A percentile compares a stretch with the other conserved stretches of the same genome.
Evolutionary conservation across 2,113 vertebrate species (phyloP).

Genomic region (Labeo catla): DNA sequence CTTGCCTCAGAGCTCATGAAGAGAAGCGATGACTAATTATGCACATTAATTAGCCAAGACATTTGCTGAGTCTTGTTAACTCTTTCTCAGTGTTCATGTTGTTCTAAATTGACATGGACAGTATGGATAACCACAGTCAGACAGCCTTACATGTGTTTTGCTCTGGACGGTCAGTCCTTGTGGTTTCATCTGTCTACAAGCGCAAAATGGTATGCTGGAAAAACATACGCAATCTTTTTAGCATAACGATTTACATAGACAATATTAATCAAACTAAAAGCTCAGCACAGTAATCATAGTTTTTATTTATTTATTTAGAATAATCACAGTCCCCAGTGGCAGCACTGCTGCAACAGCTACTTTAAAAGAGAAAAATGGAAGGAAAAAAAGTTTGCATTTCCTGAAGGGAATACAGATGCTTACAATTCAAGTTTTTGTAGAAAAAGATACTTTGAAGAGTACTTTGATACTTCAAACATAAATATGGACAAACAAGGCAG

Average conservation of each 20-base stretch:
- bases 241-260: neutral
- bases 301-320: neutral
- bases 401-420: neutral
- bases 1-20: neutral
- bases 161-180: neutral
- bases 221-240: neutral
- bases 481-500: neutral
- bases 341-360: neutral
- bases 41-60: constrained; percentile 1
- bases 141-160: neutral
- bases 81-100: neutral
- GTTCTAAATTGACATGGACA: neutral
- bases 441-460: neutral
- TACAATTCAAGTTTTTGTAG: neutral
- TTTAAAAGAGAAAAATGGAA: neutral
- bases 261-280: neutral
- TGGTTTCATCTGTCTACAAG: neutral
- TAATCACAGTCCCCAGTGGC: neutral
- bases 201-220: neutral
- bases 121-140: neutral
- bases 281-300: no score
- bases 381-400: neutral
- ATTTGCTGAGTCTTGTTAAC: constrained; percentile 6
- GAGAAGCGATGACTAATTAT: neutral
- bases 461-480: neutral